Percentiles rank a stretch among this genome's conserved stretches.
Evolutionary conservation across 2,888 invertebrate genomes (phyloP).

Genomic region (Eilema depressum): DNA sequence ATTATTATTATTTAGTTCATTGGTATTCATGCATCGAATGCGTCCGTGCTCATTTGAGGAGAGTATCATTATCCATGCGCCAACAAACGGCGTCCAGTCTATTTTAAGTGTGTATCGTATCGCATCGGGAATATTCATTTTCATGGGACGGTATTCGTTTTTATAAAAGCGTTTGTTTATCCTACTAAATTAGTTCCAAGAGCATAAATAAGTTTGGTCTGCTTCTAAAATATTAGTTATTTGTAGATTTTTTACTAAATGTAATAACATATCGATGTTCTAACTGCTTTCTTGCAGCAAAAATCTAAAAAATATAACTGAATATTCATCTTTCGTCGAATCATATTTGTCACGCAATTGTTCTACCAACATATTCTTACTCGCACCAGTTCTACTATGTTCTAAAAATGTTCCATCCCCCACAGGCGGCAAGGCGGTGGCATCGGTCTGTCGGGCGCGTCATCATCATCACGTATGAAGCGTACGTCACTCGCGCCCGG

Average conservation of each 20-base stretch:
- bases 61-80: background rate
- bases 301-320: too few species aligned
- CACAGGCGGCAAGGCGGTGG: slow-evolving; percentile 85
- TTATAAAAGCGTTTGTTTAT: too few species aligned
- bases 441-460: slow-evolving; percentile 87
- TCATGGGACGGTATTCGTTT: too few species aligned
- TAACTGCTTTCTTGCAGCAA: background rate
- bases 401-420: background rate
- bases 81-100: background rate
- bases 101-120: background rate
- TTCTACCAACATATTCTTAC: background rate
- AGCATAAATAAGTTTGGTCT: background rate
- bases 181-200: background rate
- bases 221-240: background rate
- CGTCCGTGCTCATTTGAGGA: background rate
- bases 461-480: slow-evolving; percentile 89
- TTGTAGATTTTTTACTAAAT: background rate
- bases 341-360: background rate
- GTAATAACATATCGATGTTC: background rate
- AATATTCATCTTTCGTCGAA: background rate
- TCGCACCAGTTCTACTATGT: background rate
- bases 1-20: too few species aligned
- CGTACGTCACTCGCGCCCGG: slow-evolving; percentile 90
- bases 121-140: too few species aligned
- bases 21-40: background rate